Conservation (phyloP, 2,797 vertebrate genomes). For the Helarctos malayanus region DNA sequence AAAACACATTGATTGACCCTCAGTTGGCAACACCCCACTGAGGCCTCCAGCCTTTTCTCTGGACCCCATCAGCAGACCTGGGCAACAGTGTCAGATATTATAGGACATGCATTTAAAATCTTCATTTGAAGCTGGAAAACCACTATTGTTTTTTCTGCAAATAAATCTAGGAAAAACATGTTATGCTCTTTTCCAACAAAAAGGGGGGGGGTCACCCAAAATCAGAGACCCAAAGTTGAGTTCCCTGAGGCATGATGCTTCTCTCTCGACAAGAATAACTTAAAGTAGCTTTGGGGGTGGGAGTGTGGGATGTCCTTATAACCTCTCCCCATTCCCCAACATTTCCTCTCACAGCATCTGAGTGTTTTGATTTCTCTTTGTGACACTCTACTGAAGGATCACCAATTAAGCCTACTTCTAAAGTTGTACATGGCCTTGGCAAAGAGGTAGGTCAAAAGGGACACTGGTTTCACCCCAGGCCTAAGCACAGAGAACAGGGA, state of each 20-base stretch:
- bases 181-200: slow-evolving; percentile 59
- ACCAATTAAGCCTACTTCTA: slow-evolving; percentile 12
- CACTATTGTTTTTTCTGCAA: slow-evolving; percentile 48
- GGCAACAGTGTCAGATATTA: background rate
- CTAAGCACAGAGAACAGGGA: background rate
- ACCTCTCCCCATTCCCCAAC: background rate
- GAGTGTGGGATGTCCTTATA: slow-evolving; percentile 54
- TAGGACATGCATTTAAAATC: background rate
- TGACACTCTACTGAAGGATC: background rate
- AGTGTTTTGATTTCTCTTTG: slow-evolving; percentile 72
- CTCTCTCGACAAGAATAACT: slow-evolving; percentile 60
- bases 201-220: slow-evolving; percentile 43
- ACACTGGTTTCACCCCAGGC: background rate
- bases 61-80: background rate
- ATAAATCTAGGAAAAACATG: slow-evolving; percentile 23
- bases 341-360: slow-evolving; percentile 47
- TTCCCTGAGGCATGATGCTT: slow-evolving; percentile 35
- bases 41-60: background rate
- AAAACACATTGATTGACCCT: background rate
- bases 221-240: slow-evolving; percentile 34
- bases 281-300: background rate
- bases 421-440: slow-evolving; percentile 48
- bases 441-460: background rate
- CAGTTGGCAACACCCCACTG: background rate
- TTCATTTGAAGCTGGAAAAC: slow-evolving; percentile 6